Conservation (phyloP, 1,140 invertebrate species). For the Pectinophora gossypiella region DNA sequence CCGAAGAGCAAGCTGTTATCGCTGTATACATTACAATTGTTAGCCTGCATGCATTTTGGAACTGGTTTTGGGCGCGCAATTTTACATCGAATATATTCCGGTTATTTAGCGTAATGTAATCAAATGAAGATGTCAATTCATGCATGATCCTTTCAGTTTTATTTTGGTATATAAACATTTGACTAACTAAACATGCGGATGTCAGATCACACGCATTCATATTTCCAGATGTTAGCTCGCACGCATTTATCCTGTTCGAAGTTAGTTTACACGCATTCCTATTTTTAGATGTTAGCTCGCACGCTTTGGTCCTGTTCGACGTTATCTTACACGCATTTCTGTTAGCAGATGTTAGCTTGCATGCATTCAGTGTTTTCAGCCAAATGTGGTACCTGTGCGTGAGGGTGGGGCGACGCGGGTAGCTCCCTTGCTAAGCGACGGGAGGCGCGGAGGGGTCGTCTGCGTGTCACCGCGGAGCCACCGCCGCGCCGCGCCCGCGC, state of each 20-base stretch:
- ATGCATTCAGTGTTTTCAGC: not conserved
- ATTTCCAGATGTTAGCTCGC: too few species aligned
- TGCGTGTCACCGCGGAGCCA: slow-evolving; percentile 51
- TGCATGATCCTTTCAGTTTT: too few species aligned
- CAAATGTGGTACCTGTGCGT: not conserved
- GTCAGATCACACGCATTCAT: too few species aligned
- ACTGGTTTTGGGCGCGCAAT: not conserved
- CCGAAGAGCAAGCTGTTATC: not conserved
- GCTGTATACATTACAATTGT: not conserved
- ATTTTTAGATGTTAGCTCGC: too few species aligned
- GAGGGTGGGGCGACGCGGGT: slow-evolving; percentile 16
- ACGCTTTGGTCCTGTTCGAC: too few species aligned
- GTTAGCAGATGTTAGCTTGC: not conserved
- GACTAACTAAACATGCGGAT: too few species aligned
- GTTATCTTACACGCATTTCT: too few species aligned
- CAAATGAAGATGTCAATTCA: too few species aligned
- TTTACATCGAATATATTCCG: not conserved
- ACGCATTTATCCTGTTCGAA: too few species aligned
- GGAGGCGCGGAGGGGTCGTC: slow-evolving; percentile 13
- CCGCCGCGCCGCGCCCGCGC: slow-evolving; percentile 33
- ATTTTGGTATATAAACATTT: too few species aligned
- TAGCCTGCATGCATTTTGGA: not conserved
- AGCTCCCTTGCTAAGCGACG: slow-evolving; percentile 35
- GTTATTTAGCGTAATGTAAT: too few species aligned
- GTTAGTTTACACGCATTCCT: too few species aligned